These are phyloP conservation scores for Streptopelia turtur DNA, from an alignment of 2,797 vertebrate species.

Conservation along the genomic window DNA sequence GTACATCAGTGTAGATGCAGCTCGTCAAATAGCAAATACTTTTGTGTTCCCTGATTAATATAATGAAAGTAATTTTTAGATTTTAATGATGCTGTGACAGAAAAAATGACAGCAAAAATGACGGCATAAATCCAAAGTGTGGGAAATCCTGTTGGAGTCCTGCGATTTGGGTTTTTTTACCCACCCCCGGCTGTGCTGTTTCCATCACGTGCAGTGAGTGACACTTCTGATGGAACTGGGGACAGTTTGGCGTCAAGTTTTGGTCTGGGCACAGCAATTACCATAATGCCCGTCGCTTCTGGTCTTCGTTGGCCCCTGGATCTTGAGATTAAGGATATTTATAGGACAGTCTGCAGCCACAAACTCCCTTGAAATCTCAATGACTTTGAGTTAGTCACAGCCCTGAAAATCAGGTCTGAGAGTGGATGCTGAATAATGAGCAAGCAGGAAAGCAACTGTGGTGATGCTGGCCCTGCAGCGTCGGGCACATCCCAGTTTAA, in stretches of 20 bases:
- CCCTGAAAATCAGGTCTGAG: neutral
- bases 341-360: neutral
- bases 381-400: neutral
- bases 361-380: neutral
- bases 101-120: neutral
- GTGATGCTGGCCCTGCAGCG: neutral
- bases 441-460: neutral
- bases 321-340: neutral
- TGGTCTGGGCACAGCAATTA: neutral
- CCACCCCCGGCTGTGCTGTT: neutral
- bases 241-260: neutral
- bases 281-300: neutral
- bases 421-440: neutral
- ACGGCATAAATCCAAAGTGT: neutral
- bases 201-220: fast-evolving
- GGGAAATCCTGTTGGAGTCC: neutral
- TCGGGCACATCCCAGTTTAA: neutral
- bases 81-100: neutral
- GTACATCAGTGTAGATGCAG: neutral
- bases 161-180: neutral
- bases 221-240: neutral
- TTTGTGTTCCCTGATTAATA: neutral
- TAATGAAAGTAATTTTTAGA: neutral
- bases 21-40: neutral
- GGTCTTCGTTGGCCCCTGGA: neutral